Base-by-base conservation (phyloP, 2,888 invertebrate genomes). In the Panzeria rudis region DNA sequence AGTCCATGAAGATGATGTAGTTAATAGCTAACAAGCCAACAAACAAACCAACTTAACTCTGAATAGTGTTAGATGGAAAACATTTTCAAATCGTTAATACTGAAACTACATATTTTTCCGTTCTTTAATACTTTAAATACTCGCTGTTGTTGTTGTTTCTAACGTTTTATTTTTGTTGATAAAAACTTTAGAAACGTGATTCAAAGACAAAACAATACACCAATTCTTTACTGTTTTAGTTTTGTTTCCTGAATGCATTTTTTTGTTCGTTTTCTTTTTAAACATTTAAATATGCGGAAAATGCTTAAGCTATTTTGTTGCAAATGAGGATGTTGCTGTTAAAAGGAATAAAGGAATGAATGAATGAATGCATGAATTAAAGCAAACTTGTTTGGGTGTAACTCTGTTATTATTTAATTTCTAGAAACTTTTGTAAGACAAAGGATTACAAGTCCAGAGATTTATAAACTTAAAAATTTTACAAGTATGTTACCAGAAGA, bases 181-280 rank as follows among this genome's bases (percentile, higher is more conserved):
- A 87, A 84, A 84, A 59, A 17, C 84, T 86, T 86, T 87, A 87
- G 85, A 87, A 87, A 87, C 87, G 87, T 87, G 87, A 87, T 86
- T 86, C 78, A 77, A 69, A 82, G 71, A 79, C 81, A 85, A 29
- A 29, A 85, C 81, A 85, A 85, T 85, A 75, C 82, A 75, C 56
- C 59, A 73, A 80, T 80, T 80, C 80, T 80, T 73, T 79, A 41
- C 61, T 66, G 66, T 72, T 73, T 68, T 66, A n/a, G 80, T 64
- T 69, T 76, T 71, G 17, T 76, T 54, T 82, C 59, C 69, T 76
- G 56, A 69, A 80, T 64, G 54, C 29, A 4, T 29, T 20, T 50
- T 61, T 68, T 68, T 80, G 3, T 47, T 29, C 5, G 41, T 66
- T 77, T 50, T 47, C 17, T 41, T 50, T 38, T 71, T 9, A 56